These are phyloP conservation scores for Ranitomeya variabilis DNA, from an alignment of 2,113 vertebrate genomes.

Conservation along the genomic window DNA sequence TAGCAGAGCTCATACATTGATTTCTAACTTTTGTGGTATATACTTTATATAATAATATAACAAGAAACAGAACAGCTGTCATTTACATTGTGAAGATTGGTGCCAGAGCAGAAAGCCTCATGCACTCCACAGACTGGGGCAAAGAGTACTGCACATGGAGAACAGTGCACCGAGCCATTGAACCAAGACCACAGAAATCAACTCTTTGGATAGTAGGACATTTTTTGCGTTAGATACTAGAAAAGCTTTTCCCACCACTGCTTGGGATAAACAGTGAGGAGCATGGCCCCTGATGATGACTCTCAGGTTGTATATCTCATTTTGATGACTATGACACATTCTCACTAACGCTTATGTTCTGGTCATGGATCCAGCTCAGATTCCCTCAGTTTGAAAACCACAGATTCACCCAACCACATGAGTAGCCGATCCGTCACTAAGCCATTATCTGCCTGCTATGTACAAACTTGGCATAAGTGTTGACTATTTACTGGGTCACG, in stretches of 20 bases:
- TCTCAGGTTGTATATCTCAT: neutral
- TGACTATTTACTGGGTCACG: slow-evolving; percentile 61
- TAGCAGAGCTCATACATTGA: too few relatives aligned
- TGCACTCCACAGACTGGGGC: neutral
- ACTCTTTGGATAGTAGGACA: neutral
- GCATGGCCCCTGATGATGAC: neutral
- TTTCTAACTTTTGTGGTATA: too few relatives aligned
- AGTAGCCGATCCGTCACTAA: slow-evolving; percentile 9
- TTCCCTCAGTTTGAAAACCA: slow-evolving; percentile 3
- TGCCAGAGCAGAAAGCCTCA: neutral
- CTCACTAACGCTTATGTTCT: neutral
- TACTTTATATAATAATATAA: neutral
- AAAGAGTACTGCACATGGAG: neutral
- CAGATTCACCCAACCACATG: neutral
- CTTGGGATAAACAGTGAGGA: neutral
- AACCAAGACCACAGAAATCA: neutral
- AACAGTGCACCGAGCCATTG: neutral
- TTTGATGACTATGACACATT: neutral
- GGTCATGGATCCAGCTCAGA: neutral
- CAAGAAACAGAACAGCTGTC: neutral
- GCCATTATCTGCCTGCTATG: slow-evolving; percentile 48
- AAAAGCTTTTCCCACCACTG: neutral
- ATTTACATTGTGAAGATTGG: neutral
- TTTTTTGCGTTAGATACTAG: neutral
- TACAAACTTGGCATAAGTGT: slow-evolving; percentile 68